A percentile compares a stretch with the other conserved stretches of the same genome.
Evolutionary conservation across 2,113 vertebrate genomes (phyloP).

Genomic region (Pycnonotus jocosus): DNA sequence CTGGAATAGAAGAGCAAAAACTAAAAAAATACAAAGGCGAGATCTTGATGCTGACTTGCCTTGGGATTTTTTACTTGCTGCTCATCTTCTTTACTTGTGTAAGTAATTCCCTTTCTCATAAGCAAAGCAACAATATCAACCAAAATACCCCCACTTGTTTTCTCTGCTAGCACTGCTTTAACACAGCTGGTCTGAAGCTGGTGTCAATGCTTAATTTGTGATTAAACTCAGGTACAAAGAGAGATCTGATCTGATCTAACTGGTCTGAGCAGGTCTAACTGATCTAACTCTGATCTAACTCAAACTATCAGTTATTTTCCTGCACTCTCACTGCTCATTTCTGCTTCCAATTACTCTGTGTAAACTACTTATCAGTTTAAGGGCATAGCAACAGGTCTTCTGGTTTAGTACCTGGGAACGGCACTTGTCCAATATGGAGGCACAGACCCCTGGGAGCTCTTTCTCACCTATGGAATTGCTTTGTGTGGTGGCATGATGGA

Average conservation of each 20-base stretch:
- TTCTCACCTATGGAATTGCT: neutral
- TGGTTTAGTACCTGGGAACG: neutral
- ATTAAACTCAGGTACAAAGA: neutral
- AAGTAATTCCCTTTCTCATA: conserved; percentile 50
- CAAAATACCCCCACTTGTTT: neutral
- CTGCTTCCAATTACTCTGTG: neutral
- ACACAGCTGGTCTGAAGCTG: neutral
- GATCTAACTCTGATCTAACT: neutral
- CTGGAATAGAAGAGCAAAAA: conserved; percentile 18
- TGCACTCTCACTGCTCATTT: neutral
- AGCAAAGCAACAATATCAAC: neutral
- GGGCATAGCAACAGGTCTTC: neutral
- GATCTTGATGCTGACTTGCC: conserved; percentile 62
- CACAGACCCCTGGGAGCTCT: neutral
- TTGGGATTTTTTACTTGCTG: conserved; percentile 74
- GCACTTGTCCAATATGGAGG: neutral
- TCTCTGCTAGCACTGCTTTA: neutral
- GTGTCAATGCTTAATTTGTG: neutral
- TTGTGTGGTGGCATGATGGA: neutral
- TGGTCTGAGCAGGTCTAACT: neutral
- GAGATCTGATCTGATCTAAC: neutral
- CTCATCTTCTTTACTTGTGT: conserved; percentile 78
- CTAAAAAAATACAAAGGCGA: conserved; percentile 66
- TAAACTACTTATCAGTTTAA: neutral
- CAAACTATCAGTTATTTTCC: neutral